Base-by-base conservation (phyloP, 2,113 vertebrate species). In the Dipodomys merriami region DNA sequence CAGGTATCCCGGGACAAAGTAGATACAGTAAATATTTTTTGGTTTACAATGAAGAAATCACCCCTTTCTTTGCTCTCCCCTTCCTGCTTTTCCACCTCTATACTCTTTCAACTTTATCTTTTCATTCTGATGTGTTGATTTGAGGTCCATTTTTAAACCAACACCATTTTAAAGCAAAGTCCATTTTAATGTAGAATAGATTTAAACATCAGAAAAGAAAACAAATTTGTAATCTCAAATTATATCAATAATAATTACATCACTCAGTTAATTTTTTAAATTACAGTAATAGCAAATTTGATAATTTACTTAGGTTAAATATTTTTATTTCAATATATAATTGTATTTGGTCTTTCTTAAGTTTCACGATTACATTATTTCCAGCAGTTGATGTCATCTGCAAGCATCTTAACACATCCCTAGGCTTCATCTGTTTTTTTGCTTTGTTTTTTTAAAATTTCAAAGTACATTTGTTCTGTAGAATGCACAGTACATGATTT, bases 381-480 rank as follows among this genome's bases (percentile, higher is more conserved):
- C 44, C 44, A 82, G 82, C 29, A 74, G 23, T 73, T 78, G 76
- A 22, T 44, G 77, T 83, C 64, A 73, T 84, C 92, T 78, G 49
- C 6, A 19, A 71, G 64, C 69, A 85, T 77, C 78, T 82, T 74
- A 44, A 46, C 69, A 64, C 2, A 81, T 57, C 49, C 30, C 35
- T 19, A 76, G 78, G 5, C 22, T 79, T 82, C 30, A 73, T 82
- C 35, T 88, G 44, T 29, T 77, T 91, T 83, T 86, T 68, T 39
- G 5, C 35, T 39, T 39, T 39, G 35, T 39, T 39, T 39, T 39
- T 39, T 39, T 39, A 39, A 39, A 39, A 39, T 39, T 6, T 39
- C 82, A 78, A 77, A 87, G 27, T 85, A 22, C 39, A 20, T 88
- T 94, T 35, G 81, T 94, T 92, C 57, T 83, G n/a, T 12, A 92